These are phyloP conservation scores for Sesia bembeciformis DNA, from an alignment of 2,888 invertebrate species.

Conservation along the genomic window DNA sequence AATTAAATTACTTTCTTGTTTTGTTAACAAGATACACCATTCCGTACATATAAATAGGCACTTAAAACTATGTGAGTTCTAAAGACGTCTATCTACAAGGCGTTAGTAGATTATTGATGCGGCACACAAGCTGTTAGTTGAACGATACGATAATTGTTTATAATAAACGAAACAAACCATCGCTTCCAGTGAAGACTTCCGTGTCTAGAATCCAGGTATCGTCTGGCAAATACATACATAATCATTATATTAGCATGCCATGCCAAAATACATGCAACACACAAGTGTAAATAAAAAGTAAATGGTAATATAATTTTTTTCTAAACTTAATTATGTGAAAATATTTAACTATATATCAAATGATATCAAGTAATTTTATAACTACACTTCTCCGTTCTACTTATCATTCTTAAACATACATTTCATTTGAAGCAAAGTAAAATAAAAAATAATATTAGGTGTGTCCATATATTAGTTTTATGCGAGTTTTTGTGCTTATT, in stretches of 20 bases:
- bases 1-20: too few relatives aligned
- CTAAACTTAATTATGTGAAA: too few relatives aligned
- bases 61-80: not conserved
- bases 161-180: conserved; percentile 48
- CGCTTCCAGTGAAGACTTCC: conserved; percentile 56
- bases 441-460: too few relatives aligned
- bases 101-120: conserved; percentile 32
- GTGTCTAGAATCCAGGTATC: conserved; percentile 70
- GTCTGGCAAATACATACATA: conserved; percentile 70
- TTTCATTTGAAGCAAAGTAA: too few relatives aligned
- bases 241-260: conserved; percentile 68
- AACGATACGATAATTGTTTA: not conserved
- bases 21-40: too few relatives aligned
- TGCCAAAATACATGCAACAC: conserved; percentile 60
- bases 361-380: too few relatives aligned
- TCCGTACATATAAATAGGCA: not conserved
- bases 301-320: too few relatives aligned
- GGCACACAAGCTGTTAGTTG: conserved; percentile 21
- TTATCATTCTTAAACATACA: too few relatives aligned
- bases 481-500: too few relatives aligned
- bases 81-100: conserved; percentile 12
- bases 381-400: too few relatives aligned
- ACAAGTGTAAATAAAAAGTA: not conserved
- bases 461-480: too few relatives aligned
- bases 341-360: too few relatives aligned